Base-by-base conservation (phyloP, 2,888 invertebrate species). In the Liodrosophila aerea region DNA sequence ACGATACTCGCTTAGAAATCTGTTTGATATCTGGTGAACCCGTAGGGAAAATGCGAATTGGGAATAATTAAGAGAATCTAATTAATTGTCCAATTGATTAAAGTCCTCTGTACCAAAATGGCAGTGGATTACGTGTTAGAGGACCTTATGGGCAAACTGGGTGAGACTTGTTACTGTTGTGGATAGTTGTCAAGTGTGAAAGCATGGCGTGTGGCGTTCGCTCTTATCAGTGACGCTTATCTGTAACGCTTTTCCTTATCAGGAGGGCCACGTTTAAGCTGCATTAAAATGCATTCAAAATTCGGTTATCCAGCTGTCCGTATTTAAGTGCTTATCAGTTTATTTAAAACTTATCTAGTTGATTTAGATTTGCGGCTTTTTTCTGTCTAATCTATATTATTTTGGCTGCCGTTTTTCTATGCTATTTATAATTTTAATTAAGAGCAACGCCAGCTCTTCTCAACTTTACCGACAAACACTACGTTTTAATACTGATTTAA, bases 81-180 rank as follows among this genome's bases (percentile, higher is more conserved):
- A 33, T 27, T 4, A 22, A 22, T 2, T 22, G 22, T 22, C 5
- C 22, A 22, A 2, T 5, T 22, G 22, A 4, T 22, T 22, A 5
- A 22, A 22, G 22, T 22, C 22, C 22, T 5, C 5, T 22, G 5
- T 22, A 22, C 15, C 13, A 50, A 4, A 3, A 93, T 93, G 93
- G 93, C 93, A 84, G 92, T 92, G 87, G 93, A 93, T 90, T 91
- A 91, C 82, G 92, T 93, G 22, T 86, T 93, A 52, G 93, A 93
- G 85, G 93, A 93, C 75, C 91, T 93, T 87, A 93, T 93, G 93
- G 92, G 92, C 78, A 92, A 93, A 87, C 89, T 93, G 80, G 93
- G 93, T 93, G 81, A 92, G 89, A n/a, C n/a, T 22, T 22, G 2
- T 22, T 22, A 2, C 22, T 22, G 4, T n/a, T 9, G 2, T 16